Percentiles rank a stretch among this genome's conserved stretches.
phyloP scores from a whole-genome alignment of 2,113 vertebrate species.

The Scartelaos histophorus region DNA sequence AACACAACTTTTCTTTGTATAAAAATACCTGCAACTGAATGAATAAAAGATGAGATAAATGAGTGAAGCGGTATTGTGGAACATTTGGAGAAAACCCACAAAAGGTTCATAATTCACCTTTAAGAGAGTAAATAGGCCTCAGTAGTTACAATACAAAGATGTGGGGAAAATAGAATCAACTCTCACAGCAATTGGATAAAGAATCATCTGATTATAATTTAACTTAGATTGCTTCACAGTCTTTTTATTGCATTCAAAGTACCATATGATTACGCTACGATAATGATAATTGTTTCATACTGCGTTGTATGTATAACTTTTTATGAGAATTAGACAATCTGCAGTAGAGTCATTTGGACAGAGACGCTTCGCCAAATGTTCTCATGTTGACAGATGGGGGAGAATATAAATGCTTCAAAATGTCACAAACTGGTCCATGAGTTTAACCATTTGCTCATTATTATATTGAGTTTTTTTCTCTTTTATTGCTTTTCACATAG shows the following conservation, averaged over 20 bases:
- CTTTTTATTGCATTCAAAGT: not conserved
- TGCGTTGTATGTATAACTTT: not conserved
- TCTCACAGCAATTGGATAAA: too few species aligned
- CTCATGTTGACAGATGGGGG: slow-evolving; percentile 2
- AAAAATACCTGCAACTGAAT: too few species aligned
- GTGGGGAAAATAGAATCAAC: too few species aligned
- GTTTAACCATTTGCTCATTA: not conserved
- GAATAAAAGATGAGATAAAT: too few species aligned
- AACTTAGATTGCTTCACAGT: not conserved
- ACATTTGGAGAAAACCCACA: too few species aligned
- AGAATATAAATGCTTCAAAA: not conserved
- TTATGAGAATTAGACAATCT: not conserved
- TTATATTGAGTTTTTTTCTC: not conserved
- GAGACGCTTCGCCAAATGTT: not conserved
- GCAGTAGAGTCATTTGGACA: not conserved
- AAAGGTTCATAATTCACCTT: not conserved
- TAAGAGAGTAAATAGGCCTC: not conserved
- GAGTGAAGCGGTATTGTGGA: too few species aligned
- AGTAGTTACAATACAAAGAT: not conserved
- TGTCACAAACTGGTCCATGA: not conserved
- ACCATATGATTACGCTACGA: not conserved
- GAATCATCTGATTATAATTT: too few species aligned
- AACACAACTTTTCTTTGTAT: not conserved
- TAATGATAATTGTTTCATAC: not conserved
- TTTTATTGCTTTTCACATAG: too few species aligned